A percentile compares a stretch with the other conserved stretches of the same genome.
Evolutionary conservation across 2,888 invertebrate species (phyloP).

Genomic region (Ligdia adustata): DNA sequence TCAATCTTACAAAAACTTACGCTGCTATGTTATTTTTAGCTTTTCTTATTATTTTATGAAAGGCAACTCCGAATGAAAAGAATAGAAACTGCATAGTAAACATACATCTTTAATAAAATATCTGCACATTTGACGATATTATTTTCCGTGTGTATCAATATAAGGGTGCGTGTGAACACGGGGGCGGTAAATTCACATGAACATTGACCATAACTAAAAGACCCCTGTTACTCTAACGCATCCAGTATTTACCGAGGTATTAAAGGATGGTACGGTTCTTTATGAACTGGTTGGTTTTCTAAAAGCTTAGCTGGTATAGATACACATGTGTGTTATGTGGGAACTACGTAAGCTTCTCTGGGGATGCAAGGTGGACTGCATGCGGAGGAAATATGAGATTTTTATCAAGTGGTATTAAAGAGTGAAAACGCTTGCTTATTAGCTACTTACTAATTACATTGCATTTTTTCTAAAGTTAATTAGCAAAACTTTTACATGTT

Average conservation of each 20-base stretch:
- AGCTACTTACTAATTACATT: too few relatives aligned
- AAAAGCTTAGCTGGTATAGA: constrained; percentile 47
- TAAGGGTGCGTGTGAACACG: constrained; percentile 62
- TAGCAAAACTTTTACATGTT: not conserved
- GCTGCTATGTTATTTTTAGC: too few relatives aligned
- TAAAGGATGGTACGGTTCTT: constrained; percentile 44
- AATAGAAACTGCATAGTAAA: too few relatives aligned
- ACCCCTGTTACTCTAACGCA: constrained; percentile 42
- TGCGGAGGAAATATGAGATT: constrained; percentile 37
- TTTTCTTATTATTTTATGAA: too few relatives aligned
- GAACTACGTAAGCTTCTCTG: constrained; percentile 48
- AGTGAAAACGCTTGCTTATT: constrained; percentile 8
- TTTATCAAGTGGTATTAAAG: not conserved
- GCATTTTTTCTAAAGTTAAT: not conserved
- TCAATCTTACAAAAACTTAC: too few relatives aligned
- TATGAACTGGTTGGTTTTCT: constrained; percentile 44
- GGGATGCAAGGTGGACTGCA: constrained; percentile 54
- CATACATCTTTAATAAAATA: too few relatives aligned
- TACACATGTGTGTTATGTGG: constrained; percentile 62
- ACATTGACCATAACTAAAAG: constrained; percentile 44
- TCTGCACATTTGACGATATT: constrained; percentile 1
- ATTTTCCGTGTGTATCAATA: constrained; percentile 20
- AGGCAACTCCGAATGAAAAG: too few relatives aligned
- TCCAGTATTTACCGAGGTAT: constrained; percentile 37
- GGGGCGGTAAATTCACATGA: constrained; percentile 65